Evolutionary conservation across 2,113 vertebrate genomes (phyloP), one percentile per base, ranked within the genome.

Genomic region (Colinus virginianus): DNA sequence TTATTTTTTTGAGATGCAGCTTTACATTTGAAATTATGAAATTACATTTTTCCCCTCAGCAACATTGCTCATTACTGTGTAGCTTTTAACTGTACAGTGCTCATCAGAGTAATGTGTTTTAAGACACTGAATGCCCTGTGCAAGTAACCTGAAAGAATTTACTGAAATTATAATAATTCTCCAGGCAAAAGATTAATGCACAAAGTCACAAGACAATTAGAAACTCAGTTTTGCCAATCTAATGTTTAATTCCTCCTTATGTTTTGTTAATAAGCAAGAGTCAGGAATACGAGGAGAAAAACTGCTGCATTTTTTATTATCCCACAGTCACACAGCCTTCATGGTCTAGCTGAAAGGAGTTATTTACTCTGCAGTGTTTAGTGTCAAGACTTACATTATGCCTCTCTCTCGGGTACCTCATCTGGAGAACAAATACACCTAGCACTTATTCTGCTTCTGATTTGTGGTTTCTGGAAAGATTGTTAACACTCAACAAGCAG

Each of bases 221-320:
- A 91, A 93, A 58, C 56, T 76, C 45, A 83, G 21, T 71, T 95
- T 80, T 93, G 21, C 46, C 49, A 72, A 59, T 69, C 19, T 66
- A 68, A 61, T 88, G 32, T 92, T 94, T 78, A 63, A 84, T 87
- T 85, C 32, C 77, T 87, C 66, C 58, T 94, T 71, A 55, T 74
- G 6, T 90, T 89, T 85, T 83, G 56, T 85, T 75, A 85, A 81
- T 69, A 76, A 67, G 75, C 16, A 85, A 78, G 26, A 91, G 4
- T 7, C 14, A 91, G 66, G 64, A 93, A 56, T 34, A 40, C 15
- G 13, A 81, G 18, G 66, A 84, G 13, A 82, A 56, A 87, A 95
- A 49, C 28, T 40, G n/a, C 38, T 88, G 20, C 10, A 42, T 32
- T 64, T 86, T 77, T 80, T 86, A 55, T 51, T 94, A 84, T 75